Evolutionary conservation across 2,888 invertebrate species (phyloP), one percentile per base, ranked within the genome.

Genomic region (Polydrusus pterygomalis): DNA sequence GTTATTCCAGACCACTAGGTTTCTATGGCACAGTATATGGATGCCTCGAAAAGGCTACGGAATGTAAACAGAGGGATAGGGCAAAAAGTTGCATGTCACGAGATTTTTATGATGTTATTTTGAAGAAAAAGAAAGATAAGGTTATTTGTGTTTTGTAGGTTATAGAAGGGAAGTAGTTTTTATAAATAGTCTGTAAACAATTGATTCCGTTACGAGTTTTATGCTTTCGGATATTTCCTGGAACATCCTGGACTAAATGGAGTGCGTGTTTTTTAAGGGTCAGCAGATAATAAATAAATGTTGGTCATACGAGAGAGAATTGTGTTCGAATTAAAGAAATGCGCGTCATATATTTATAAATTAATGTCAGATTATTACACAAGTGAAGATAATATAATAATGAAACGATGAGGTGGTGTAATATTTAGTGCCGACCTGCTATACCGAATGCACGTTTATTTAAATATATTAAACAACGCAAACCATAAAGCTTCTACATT

Each of bases 1-100:
- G 58, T 77, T 77, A 77, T 77, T 77, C 77, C 77, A 47, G 62
- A 62, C 77, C 74, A 74, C 77, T 77, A 70, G 74, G 47, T 74
- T 64, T 68, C 69, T 73, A 76, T 76, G 68, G 75, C 71, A 56
- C 18, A 45, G 68, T 75, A 69, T 75, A 75, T 68, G 62, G 67
- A 63, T 68, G 68, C 75, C 70, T 58, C 70, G 60, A 75, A 65
- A 75, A 70, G 65, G 70, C 68, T 68, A 40, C 68, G 54, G 68
- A 68, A 68, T 68, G 68, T 68, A 68, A 68, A 68, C 68, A 68
- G 68, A 68, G 68, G 68, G 54, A 56, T 68, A 51, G 68, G 62
- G 75, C 75, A 68, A 73, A 75, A 75, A 70, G 70, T 65, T 56
- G 75, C 75, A 67, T 70, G 75, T 75, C 75, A 69, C 30, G 15